Base-by-base conservation (phyloP, 2,797 vertebrate genomes). In the Molossus alvarezi region DNA sequence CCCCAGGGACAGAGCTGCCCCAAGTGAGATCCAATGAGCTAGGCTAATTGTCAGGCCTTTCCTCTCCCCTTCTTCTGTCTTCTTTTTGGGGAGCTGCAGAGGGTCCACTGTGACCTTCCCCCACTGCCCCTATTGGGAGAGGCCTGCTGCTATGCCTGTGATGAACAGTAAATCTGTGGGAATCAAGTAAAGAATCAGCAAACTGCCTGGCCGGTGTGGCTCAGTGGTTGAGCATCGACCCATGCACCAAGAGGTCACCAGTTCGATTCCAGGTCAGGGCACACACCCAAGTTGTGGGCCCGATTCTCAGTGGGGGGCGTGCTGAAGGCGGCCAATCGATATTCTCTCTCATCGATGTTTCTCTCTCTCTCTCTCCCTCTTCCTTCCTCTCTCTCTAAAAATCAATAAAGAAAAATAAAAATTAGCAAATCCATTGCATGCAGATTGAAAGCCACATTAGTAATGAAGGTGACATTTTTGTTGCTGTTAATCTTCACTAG, bases 111-210 rank as follows among this genome's bases (percentile, higher is more conserved):
- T 58, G 71, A 11, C 75, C 67, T 77, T 81, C 53, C 57, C 41
- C 21, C 55, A 27, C 4, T 37, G 48, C 53, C 15, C 37, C 41
- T 76, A 21, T 48, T 3, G 21, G 25, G n/a, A 37, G 83, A 85
- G 51, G 51, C 27, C 79, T 64, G 53, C 67, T 88, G 33, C 88
- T 83, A 7, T 23, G n/a, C 67, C 55, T 45, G 7, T 48, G 53
- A 37, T 25, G 18, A 53, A 58, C 25, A 53, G 51, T 9, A 29
- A 77, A 76, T 58, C 71, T 75, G 21, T 45, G 23, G 69, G 88
- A 87, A 79, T 89, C 84, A 88, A 27, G 41, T 51, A 81, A 83
- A 89, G 88, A 65, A 84, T 75, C 21, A 67, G 55, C 37, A 90
- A 41, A 57, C 37, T 45, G 41, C 41, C 41, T 6, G 6, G 41